These are phyloP conservation scores for Lycodopsis pacificus DNA, from an alignment of 2,797 vertebrate species.

Conservation along the genomic window DNA sequence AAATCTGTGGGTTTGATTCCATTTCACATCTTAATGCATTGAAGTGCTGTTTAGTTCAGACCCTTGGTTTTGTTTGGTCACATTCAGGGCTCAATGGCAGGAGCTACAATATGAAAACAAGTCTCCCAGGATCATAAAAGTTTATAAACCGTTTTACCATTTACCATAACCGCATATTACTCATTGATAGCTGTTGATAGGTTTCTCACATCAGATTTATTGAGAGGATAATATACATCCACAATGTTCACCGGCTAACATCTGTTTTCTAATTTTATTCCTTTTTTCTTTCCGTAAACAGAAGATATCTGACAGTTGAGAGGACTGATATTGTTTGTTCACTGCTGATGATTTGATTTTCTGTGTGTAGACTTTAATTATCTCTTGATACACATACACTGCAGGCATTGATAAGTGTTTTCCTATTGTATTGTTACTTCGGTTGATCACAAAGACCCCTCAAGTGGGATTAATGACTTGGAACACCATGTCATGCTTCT, in stretches of 20 bases:
- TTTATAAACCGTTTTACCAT: neutral
- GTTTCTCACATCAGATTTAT: constrained; percentile 3
- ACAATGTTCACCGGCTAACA: neutral
- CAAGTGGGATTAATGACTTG: constrained; percentile 52
- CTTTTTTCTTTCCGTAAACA: neutral
- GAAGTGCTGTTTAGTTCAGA: neutral
- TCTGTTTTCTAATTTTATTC: neutral
- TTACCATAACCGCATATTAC: neutral
- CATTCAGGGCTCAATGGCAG: neutral
- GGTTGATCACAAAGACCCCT: constrained; percentile 50
- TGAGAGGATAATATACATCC: neutral
- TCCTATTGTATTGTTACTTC: constrained; percentile 19
- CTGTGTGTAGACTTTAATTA: constrained; percentile 28
- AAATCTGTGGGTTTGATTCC: constrained; percentile 27
- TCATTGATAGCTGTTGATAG: neutral
- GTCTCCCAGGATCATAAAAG: neutral
- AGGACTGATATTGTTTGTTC: constrained; percentile 11
- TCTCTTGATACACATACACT: constrained; percentile 41
- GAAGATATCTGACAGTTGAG: neutral
- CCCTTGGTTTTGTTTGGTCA: constrained; percentile 5
- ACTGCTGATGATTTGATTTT: constrained; percentile 16
- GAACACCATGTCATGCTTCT: constrained; percentile 57
- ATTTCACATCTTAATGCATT: neutral
- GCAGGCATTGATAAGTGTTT: constrained; percentile 47
- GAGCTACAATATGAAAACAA: neutral